These are phyloP conservation scores for Dynastes grantii DNA, from an alignment of 2,888 invertebrate species.

Conservation along the genomic window DNA sequence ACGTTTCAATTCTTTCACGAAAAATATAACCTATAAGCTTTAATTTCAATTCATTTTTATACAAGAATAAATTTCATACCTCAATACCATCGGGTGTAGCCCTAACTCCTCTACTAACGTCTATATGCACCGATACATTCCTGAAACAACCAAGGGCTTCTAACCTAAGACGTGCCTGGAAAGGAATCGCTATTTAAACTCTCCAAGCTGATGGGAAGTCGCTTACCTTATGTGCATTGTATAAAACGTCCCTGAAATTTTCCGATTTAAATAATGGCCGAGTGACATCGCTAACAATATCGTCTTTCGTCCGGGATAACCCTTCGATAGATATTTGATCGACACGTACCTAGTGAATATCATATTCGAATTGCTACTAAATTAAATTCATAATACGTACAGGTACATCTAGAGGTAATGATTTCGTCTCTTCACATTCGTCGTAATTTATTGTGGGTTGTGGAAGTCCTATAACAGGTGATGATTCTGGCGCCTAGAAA, in stretches of 20 bases:
- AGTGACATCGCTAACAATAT: constrained; percentile 86
- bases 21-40: constrained; percentile 82
- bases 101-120: constrained; percentile 86
- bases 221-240: constrained; percentile 77
- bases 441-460: constrained; percentile 59
- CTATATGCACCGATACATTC: constrained; percentile 88
- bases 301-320: constrained; percentile 89
- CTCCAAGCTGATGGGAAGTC: constrained; percentile 54
- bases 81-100: constrained; percentile 88
- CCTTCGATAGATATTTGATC: constrained; percentile 91
- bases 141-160: constrained; percentile 92
- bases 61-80: constrained; percentile 68
- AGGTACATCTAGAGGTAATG: constrained; percentile 73
- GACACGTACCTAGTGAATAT: constrained; percentile 82
- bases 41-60: constrained; percentile 1
- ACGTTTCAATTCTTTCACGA: constrained; percentile 87
- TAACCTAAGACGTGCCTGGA: constrained; percentile 81
- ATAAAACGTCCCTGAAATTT: constrained; percentile 89
- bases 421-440: constrained; percentile 64
- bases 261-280: constrained; percentile 86
- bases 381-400: constrained; percentile 64
- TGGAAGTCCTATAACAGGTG: constrained; percentile 59
- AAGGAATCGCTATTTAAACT: constrained; percentile 44
- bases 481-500: constrained; percentile 1
- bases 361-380: background rate